Evolutionary conservation across 2,113 vertebrate genomes (phyloP), one percentile per base, ranked within the genome.

Genomic region (Syngnathus floridae): DNA sequence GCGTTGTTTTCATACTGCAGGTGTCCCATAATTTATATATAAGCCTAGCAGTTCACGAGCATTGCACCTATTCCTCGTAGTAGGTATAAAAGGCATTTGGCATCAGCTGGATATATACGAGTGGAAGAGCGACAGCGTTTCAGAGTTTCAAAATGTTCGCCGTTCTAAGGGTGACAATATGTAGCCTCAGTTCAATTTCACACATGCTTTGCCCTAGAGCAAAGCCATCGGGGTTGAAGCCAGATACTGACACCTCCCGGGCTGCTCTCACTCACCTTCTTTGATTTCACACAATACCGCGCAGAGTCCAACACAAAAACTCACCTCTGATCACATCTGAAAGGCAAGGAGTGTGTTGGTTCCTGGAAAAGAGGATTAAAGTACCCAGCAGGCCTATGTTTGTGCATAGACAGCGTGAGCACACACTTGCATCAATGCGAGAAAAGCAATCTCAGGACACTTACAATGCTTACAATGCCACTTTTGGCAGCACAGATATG

Each of bases 1-100:
- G 40, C 14, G 19, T 38, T 64, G 38, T 74, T 81, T 74, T 74
- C 65, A 70, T 54, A 51, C 66, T n/a, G 38, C 46, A 67, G 72
- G 19, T 41, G 65, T 51, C 60, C 61, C 75, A 52, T 74, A 69
- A 82, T 61, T 41, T 11, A 11, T 64, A 21, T 5, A 35, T 35
- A 36, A 63, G 61, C 58, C 26, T 21, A 9, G 21, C 10, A 35
- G 46, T 35, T 63, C 12, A 56, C 41, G n/a, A 70, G 37, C 56
- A 72, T 68, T 59, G 55, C 22, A 52, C 2, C 52, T 43, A 63
- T 58, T 49, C 45, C 14, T 55, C 22, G 38, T 62, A 13, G 26
- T 7, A 64, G 8, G 16, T 49, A 49, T n/a, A 48, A 36, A 48
- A 63, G 2, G 4, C 16, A 49, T 48, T 49, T 43, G n/a, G 31